A percentile compares a stretch with the other conserved stretches of the same genome.
Evolutionary conservation across 1,140 invertebrate genomes (phyloP).

Genomic region (Microvelia longipes): DNA sequence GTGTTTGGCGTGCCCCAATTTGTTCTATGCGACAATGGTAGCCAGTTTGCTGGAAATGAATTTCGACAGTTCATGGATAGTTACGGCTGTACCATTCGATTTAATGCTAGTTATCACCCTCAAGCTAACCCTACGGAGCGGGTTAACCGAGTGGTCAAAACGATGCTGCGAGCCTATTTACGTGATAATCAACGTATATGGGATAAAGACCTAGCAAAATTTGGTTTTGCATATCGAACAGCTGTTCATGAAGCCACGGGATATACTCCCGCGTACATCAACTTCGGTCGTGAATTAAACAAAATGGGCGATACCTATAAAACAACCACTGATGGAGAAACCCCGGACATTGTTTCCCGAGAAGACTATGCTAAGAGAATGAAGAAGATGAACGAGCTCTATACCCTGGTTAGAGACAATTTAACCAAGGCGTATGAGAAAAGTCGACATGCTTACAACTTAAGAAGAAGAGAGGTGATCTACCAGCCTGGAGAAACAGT

Average conservation of each 20-base stretch:
- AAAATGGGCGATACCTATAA: no score
- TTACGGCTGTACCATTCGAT: background rate
- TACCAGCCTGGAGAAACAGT: slow-evolving; percentile 1
- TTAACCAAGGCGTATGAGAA: background rate
- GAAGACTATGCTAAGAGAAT: background rate
- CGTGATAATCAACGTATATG: slow-evolving; percentile 26
- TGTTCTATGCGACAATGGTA: slow-evolving; percentile 11
- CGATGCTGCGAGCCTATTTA: slow-evolving; percentile 27
- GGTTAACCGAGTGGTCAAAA: slow-evolving; percentile 31
- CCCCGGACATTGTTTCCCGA: background rate
- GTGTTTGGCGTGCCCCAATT: background rate
- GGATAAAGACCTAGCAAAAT: slow-evolving; percentile 25
- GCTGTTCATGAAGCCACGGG: slow-evolving; percentile 26
- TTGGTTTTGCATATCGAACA: slow-evolving; percentile 31
- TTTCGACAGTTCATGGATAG: slow-evolving; percentile 3
- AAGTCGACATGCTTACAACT: background rate
- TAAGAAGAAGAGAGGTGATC: slow-evolving; percentile 3
- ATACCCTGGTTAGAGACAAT: background rate
- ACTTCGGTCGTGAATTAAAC: slow-evolving; percentile 27
- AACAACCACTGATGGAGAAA: background rate
- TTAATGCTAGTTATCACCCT: slow-evolving; percentile 19
- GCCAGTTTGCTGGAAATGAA: slow-evolving; percentile 3
- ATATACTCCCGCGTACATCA: slow-evolving; percentile 28
- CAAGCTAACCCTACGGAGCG: slow-evolving; percentile 31
- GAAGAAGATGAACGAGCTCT: background rate